A percentile compares a stretch with the other conserved stretches of the same genome.
Conservation (phyloP, 2,113 vertebrate genomes). For the Nematolebias whitei region DNA sequence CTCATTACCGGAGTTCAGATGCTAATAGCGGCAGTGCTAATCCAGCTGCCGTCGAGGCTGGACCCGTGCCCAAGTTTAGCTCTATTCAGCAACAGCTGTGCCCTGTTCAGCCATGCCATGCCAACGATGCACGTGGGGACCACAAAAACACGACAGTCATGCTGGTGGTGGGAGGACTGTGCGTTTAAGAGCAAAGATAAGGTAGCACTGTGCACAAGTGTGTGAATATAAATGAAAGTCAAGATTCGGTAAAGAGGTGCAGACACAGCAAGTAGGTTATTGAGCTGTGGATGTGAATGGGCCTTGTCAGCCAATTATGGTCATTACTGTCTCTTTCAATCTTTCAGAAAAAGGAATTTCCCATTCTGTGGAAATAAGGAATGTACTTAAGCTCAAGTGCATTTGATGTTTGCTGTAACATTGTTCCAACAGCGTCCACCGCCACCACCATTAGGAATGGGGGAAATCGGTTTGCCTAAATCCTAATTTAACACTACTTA, state of each 20-base stretch:
- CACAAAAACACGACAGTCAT: slow-evolving; percentile 7
- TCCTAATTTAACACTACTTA: slow-evolving; percentile 65
- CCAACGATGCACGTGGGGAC: slow-evolving; percentile 50
- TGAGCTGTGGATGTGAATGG: slow-evolving; percentile 56
- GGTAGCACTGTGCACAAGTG: background rate
- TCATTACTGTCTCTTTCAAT: slow-evolving; percentile 65
- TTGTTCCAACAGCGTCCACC: slow-evolving; percentile 47
- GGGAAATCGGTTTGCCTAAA: slow-evolving; percentile 58
- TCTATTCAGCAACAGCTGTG: slow-evolving; percentile 66
- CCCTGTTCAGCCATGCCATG: slow-evolving; percentile 56
- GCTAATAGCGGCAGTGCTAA: slow-evolving; percentile 74
- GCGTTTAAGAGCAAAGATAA: slow-evolving; percentile 17
- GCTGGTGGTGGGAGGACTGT: slow-evolving; percentile 17
- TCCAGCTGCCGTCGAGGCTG: slow-evolving; percentile 73
- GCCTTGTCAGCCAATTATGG: slow-evolving; percentile 62
- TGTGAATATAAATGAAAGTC: slow-evolving; percentile 18
- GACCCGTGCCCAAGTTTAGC: slow-evolving; percentile 53
- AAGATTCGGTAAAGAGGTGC: slow-evolving; percentile 16
- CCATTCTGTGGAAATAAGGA: slow-evolving; percentile 27
- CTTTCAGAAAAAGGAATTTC: slow-evolving; percentile 48
- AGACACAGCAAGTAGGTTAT: slow-evolving; percentile 41
- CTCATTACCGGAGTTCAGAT: slow-evolving; percentile 77
- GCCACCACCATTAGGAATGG: slow-evolving; percentile 34
- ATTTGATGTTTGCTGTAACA: slow-evolving; percentile 50
- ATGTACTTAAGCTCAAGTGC: slow-evolving; percentile 44